Conservation (phyloP, 2,797 vertebrate species). For the Pantherophis vulpinus region DNA sequence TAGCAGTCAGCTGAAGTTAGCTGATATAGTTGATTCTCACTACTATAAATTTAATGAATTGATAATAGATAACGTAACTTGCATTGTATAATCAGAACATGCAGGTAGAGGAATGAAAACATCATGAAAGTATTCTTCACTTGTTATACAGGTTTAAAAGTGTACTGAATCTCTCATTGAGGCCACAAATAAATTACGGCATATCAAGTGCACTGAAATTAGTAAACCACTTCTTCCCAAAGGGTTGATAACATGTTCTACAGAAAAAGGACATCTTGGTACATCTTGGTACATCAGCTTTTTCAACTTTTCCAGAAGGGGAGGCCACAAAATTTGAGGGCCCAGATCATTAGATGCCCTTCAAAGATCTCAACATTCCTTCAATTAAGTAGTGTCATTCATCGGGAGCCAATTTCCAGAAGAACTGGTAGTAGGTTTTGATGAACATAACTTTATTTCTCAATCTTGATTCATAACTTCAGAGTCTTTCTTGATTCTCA, state of each 20-base stretch:
- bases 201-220: background rate
- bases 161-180: background rate
- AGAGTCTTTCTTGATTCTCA: no score
- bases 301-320: no score
- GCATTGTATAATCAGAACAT: background rate
- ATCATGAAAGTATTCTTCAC: background rate
- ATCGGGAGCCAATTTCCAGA: background rate
- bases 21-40: background rate
- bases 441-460: no score
- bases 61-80: background rate
- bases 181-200: background rate
- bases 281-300: background rate
- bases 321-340: background rate
- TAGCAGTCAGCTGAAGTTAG: background rate
- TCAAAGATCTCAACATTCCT: background rate
- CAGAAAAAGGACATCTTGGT: background rate
- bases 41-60: background rate
- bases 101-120: background rate
- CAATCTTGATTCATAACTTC: no score
- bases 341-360: background rate
- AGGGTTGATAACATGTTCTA: background rate
- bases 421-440: background rate
- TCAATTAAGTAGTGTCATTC: background rate
- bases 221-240: background rate
- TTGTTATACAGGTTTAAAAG: background rate